Evolutionary conservation across 2,113 vertebrate genomes (phyloP).

Genomic region (Pantherophis guttatus): DNA sequence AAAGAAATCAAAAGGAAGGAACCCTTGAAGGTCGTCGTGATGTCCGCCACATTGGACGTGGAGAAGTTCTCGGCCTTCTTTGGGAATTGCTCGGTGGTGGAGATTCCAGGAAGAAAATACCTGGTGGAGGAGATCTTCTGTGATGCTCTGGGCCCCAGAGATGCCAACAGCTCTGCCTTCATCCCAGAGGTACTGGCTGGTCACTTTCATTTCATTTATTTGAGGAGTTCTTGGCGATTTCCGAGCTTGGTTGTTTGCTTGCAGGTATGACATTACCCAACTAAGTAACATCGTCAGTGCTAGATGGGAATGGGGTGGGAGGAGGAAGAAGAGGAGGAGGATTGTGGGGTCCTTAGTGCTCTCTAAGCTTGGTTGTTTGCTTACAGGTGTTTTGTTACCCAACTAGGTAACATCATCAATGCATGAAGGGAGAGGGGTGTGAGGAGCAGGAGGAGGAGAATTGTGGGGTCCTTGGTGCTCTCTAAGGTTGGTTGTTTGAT

Average conservation of each 20-base stretch:
- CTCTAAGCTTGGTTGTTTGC: too few relatives aligned
- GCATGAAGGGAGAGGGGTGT: too few relatives aligned
- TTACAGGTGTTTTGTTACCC: too few relatives aligned
- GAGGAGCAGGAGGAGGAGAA: too few relatives aligned
- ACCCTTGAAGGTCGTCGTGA: conserved; percentile 88
- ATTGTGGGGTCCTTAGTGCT: too few relatives aligned
- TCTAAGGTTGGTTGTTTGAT: too few relatives aligned
- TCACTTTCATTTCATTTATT: neutral
- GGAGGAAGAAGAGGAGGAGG: too few relatives aligned
- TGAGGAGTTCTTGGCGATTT: neutral
- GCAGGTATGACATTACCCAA: neutral
- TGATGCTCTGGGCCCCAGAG: conserved; percentile 85
- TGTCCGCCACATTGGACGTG: conserved; percentile 95
- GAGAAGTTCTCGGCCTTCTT: conserved; percentile 89
- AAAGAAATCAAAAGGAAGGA: conserved; percentile 66
- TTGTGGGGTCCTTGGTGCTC: too few relatives aligned
- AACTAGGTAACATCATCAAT: too few relatives aligned
- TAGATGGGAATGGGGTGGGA: too few relatives aligned
- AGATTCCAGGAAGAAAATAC: conserved; percentile 88
- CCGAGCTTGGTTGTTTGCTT: too few relatives aligned
- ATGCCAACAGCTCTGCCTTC: conserved; percentile 82
- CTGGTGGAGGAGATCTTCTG: conserved; percentile 89
- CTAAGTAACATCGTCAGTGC: too few relatives aligned
- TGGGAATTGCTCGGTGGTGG: conserved; percentile 81
- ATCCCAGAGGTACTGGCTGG: conserved; percentile 83